Conservation (phyloP, 2,113 vertebrate genomes). For the Phasianus colchicus region DNA sequence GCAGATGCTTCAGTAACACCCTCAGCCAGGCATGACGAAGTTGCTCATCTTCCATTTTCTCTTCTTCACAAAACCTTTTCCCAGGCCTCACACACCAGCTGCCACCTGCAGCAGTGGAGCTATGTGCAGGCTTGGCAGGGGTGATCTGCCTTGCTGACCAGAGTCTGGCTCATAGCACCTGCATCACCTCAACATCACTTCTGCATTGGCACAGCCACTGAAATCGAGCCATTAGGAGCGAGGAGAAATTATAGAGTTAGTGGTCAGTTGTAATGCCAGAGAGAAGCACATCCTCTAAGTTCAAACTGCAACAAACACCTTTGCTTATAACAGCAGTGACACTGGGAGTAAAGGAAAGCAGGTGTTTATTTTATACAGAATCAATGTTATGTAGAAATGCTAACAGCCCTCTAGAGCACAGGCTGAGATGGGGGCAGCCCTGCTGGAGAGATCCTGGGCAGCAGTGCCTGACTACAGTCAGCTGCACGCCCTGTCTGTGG, state of each 20-base stretch:
- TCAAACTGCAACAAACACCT: neutral
- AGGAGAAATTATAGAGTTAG: neutral
- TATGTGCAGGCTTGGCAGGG: neutral
- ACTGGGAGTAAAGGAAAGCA: neutral
- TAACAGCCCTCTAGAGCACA: neutral
- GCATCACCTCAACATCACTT: accelerated
- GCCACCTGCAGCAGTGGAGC: neutral
- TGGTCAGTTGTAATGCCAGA: neutral
- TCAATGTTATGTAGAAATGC: neutral
- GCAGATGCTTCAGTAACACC: neutral
- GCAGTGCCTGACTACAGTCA: neutral
- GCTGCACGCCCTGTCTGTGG: accelerated
- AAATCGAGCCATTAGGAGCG: accelerated
- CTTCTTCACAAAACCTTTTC: neutral
- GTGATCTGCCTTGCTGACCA: neutral
- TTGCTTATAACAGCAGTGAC: neutral
- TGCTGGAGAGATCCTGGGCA: no score
- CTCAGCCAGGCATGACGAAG: neutral
- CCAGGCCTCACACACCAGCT: neutral
- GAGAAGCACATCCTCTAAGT: neutral
- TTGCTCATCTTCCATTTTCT: neutral
- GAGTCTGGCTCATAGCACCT: neutral
- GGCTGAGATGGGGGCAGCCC: neutral
- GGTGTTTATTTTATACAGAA: neutral
- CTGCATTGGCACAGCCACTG: neutral